These are phyloP conservation scores for Tichodroma muraria DNA, from an alignment of 2,113 vertebrate species.

Conservation along the genomic window DNA sequence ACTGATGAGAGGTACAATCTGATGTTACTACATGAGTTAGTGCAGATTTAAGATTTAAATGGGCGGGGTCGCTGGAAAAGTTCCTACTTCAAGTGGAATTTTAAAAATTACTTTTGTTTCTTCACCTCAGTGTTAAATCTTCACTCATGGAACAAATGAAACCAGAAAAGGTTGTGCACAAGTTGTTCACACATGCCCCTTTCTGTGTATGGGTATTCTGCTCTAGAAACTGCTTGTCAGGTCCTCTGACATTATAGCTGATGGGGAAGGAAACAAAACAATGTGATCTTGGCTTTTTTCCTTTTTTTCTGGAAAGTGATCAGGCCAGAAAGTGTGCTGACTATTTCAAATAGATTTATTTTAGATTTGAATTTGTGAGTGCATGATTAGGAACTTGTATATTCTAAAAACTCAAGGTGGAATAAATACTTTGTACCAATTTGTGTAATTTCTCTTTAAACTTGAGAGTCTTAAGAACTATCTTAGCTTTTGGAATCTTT, in stretches of 20 bases:
- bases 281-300: background rate
- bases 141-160: background rate
- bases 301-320: background rate
- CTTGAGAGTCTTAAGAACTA: background rate
- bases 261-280: background rate
- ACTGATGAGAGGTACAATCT: background rate
- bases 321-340: background rate
- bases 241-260: background rate
- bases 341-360: background rate
- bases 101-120: background rate
- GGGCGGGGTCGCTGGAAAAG: background rate
- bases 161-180: background rate
- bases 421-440: background rate
- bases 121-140: background rate
- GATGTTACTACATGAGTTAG: background rate
- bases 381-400: background rate
- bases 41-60: background rate
- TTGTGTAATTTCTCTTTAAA: background rate
- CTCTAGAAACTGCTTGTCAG: background rate
- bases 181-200: accelerated
- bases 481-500: background rate
- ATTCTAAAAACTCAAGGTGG: background rate
- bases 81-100: background rate
- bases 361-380: background rate
- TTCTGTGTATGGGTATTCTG: background rate